Percentiles rank a stretch among this genome's conserved stretches.
These are phyloP conservation scores for Phylloscopus trochilus DNA, from an alignment of 2,113 vertebrate species.

Conservation along the genomic window DNA sequence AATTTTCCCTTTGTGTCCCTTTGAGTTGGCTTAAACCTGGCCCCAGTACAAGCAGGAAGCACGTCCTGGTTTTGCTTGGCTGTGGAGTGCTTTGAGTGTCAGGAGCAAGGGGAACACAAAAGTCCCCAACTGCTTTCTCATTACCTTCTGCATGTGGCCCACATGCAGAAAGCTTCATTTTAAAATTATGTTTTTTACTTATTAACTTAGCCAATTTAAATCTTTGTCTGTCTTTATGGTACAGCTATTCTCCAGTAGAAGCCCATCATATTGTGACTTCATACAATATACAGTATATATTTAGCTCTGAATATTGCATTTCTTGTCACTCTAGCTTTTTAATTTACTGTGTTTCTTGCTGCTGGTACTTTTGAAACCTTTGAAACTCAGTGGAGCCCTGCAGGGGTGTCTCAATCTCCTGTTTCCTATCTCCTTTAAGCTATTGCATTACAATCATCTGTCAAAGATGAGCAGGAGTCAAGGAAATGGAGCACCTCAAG, in stretches of 20 bases:
- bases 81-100: not conserved
- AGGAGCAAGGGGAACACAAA: not conserved
- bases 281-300: not conserved
- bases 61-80: not conserved
- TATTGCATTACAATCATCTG: not conserved
- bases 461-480: not conserved
- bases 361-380: conserved; percentile 4
- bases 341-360: not conserved
- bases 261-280: not conserved
- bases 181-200: not conserved
- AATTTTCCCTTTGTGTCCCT: not conserved
- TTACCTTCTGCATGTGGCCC: not conserved
- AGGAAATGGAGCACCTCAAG: conserved; percentile 22
- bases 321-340: not conserved
- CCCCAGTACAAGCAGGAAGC: not conserved
- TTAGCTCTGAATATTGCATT: not conserved
- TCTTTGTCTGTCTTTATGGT: not conserved
- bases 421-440: conserved; percentile 7
- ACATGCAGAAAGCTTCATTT: not conserved
- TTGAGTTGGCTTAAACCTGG: not conserved
- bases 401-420: not conserved
- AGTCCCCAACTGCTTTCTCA: not conserved
- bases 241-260: not conserved
- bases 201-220: not conserved
- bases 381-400: not conserved